Conservation (phyloP, 1,140 invertebrate genomes). For the Hydropsyche tenuis region DNA sequence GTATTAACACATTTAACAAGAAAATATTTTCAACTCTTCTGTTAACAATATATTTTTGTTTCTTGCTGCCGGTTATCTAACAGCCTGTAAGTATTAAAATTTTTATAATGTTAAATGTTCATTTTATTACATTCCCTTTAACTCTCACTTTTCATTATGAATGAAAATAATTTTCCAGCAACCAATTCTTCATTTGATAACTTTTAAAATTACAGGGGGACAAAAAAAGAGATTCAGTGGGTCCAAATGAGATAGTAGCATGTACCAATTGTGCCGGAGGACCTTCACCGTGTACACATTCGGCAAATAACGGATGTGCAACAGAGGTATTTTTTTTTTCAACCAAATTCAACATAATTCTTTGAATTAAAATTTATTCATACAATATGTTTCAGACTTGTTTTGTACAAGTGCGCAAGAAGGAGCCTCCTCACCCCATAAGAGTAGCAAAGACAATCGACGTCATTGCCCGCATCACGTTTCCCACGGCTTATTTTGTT, state of each 20-base stretch:
- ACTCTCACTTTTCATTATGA: too few species aligned
- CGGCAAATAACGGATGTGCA: slow-evolving; percentile 84
- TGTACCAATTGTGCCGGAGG: slow-evolving; percentile 78
- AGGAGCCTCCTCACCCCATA: slow-evolving; percentile 89
- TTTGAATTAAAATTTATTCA: background rate
- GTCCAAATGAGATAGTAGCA: slow-evolving; percentile 78
- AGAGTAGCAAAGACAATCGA: slow-evolving; percentile 93
- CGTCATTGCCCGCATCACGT: slow-evolving; percentile 90
- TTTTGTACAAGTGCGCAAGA: slow-evolving; percentile 83
- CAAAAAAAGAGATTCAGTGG: slow-evolving; percentile 77
- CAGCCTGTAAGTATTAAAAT: slow-evolving; percentile 45
- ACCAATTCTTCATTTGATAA: too few species aligned
- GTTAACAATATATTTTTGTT: slow-evolving; percentile 37
- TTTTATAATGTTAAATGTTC: background rate
- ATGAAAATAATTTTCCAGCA: too few species aligned
- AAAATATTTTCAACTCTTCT: slow-evolving; percentile 50
- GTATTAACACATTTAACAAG: slow-evolving; percentile 43
- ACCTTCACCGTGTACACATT: slow-evolving; percentile 82
- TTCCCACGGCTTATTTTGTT: slow-evolving; percentile 88
- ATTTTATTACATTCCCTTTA: background rate
- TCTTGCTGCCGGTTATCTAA: slow-evolving; percentile 40
- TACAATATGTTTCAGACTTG: slow-evolving; percentile 63
- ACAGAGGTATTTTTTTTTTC: slow-evolving; percentile 71
- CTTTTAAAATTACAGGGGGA: slow-evolving; percentile 67
- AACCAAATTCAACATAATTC: background rate